These are phyloP conservation scores for Pteruthius melanotis DNA, from an alignment of 2,113 vertebrate species.

Conservation along the genomic window DNA sequence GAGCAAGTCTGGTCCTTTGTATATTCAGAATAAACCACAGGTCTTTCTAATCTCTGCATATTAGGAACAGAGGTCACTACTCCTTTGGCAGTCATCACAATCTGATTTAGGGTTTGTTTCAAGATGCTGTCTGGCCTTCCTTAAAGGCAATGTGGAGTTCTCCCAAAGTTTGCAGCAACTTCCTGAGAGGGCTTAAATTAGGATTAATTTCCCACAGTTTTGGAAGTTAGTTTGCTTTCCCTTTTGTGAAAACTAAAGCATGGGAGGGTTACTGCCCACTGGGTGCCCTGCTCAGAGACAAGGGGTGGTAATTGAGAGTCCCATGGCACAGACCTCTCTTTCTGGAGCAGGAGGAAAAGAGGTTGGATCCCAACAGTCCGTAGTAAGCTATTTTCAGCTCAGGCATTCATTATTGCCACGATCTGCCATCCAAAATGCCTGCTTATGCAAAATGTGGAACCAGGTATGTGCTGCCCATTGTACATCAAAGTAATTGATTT, in stretches of 20 bases:
- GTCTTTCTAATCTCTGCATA: not conserved
- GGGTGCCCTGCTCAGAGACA: not conserved
- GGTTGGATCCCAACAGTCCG: not conserved
- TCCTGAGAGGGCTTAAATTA: not conserved
- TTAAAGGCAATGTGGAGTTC: not conserved
- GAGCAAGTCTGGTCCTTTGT: not conserved
- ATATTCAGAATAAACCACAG: not conserved
- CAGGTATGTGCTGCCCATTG: not conserved
- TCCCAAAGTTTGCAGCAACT: not conserved
- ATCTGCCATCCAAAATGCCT: not conserved
- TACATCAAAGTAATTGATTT: constrained; percentile 30
- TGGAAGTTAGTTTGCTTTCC: not conserved
- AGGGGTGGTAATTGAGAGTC: not conserved
- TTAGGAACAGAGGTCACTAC: not conserved
- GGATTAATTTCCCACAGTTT: not conserved
- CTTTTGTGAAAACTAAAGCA: not conserved
- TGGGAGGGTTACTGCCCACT: not conserved
- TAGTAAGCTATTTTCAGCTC: not conserved
- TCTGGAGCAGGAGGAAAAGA: not conserved
- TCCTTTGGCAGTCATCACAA: not conserved
- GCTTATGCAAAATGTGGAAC: not conserved
- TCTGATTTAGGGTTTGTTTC: not conserved
- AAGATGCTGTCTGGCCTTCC: not conserved
- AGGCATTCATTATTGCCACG: not conserved
- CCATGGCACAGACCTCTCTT: not conserved